These are phyloP conservation scores for Mystacornis crossleyi DNA, from an alignment of 2,113 vertebrate genomes.

Conservation along the genomic window DNA sequence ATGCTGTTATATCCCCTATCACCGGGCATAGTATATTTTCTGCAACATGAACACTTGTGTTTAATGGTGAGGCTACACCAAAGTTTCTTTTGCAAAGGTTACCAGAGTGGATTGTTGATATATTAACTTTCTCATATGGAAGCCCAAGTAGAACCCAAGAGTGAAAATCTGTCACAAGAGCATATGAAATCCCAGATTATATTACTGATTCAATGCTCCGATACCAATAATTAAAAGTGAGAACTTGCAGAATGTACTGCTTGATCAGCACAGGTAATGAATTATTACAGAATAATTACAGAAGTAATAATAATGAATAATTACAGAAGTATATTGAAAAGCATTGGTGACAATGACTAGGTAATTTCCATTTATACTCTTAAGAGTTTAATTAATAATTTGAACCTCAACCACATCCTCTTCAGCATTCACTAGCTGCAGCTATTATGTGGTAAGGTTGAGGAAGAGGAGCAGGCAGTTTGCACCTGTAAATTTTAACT, in stretches of 20 bases:
- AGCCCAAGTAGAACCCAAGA: neutral
- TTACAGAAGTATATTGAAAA: conserved; percentile 30
- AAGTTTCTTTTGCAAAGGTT: neutral
- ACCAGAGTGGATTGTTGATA: neutral
- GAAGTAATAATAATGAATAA: neutral
- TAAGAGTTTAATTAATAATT: conserved; percentile 10
- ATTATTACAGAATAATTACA: conserved; percentile 4
- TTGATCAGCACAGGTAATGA: conserved; percentile 39
- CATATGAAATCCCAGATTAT: conserved; percentile 32
- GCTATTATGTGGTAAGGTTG: neutral
- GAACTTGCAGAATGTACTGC: neutral
- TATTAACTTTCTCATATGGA: neutral
- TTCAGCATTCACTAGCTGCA: neutral
- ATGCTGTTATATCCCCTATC: too few relatives aligned
- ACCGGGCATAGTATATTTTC: neutral
- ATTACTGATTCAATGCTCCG: neutral
- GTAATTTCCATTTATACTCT: conserved; percentile 22
- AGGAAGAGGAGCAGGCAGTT: neutral
- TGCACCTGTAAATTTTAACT: neutral
- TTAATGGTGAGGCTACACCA: neutral
- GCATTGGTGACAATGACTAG: conserved; percentile 19
- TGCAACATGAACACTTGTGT: neutral
- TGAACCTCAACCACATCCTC: neutral
- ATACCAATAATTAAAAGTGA: conserved; percentile 39
- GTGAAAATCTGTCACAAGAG: neutral